These are phyloP conservation scores for Nomada hirtipes DNA, from an alignment of 2,888 invertebrate genomes.

Conservation along the genomic window DNA sequence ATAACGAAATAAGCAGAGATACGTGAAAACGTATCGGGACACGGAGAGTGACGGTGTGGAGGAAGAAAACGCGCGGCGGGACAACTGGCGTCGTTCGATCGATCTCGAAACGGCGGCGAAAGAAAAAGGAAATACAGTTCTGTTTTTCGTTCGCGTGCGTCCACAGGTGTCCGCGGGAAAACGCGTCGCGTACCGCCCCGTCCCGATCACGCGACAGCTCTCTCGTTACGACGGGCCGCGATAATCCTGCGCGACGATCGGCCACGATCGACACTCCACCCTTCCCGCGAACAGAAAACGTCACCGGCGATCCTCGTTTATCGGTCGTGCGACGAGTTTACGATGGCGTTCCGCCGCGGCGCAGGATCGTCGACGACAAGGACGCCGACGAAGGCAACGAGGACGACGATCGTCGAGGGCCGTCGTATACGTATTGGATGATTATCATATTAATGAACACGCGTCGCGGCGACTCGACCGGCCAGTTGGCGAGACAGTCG, in stretches of 20 bases:
- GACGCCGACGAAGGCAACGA: slow-evolving; percentile 47
- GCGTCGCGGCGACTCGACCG: slow-evolving; percentile 64
- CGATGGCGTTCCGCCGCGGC: slow-evolving; percentile 62
- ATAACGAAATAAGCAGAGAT: slow-evolving; percentile 74
- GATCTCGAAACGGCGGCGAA: background rate
- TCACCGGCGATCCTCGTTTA: slow-evolving; percentile 17
- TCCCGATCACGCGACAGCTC: background rate
- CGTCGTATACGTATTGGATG: slow-evolving; percentile 73
- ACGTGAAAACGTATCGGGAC: slow-evolving; percentile 72
- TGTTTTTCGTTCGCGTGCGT: background rate
- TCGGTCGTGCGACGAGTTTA: slow-evolving; percentile 54
- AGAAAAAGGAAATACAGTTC: slow-evolving; percentile 7
- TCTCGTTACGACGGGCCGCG: background rate
- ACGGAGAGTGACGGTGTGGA: slow-evolving; percentile 66
- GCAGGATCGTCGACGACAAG: slow-evolving; percentile 35
- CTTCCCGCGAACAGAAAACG: background rate
- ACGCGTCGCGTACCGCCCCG: background rate
- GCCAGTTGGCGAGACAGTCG: slow-evolving; percentile 63
- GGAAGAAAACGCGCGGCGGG: slow-evolving; percentile 57
- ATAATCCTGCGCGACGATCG: background rate
- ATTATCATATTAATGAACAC: slow-evolving; percentile 79
- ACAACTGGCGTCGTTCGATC: slow-evolving; percentile 5
- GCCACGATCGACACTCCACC: background rate
- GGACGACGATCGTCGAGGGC: slow-evolving; percentile 59
- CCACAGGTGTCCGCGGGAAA: background rate